A percentile compares a stretch with the other conserved stretches of the same genome.
phyloP scores from a whole-genome alignment of 2,113 vertebrate genomes.

The Cnemophilus loriae region DNA sequence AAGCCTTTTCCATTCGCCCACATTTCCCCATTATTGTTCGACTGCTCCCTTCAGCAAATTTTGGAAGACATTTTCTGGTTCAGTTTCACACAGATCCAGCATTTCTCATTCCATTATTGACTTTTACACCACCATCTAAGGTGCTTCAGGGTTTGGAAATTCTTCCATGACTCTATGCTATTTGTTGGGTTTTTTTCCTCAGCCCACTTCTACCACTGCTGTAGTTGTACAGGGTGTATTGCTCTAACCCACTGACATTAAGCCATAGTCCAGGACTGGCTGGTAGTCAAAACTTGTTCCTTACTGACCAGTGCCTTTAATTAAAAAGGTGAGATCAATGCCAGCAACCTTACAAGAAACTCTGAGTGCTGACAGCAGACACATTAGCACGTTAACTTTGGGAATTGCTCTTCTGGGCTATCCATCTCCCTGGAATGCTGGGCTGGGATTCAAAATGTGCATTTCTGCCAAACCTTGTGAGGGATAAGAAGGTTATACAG shows the following conservation, averaged over 20 bases:
- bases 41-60: constrained; percentile 27
- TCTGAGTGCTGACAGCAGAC: not conserved
- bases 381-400: not conserved
- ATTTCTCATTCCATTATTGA: not conserved
- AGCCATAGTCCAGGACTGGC: not conserved
- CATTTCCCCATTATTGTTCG: not conserved
- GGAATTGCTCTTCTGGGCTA: constrained; percentile 1
- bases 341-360: constrained; percentile 3
- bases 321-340: not conserved
- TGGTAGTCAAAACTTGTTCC: not conserved
- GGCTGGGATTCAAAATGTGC: not conserved
- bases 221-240: not conserved
- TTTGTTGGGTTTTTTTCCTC: not conserved
- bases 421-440: not conserved
- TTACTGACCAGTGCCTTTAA: not conserved
- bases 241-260: not conserved
- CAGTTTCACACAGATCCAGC: not conserved
- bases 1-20: constrained; percentile 9
- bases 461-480: constrained; percentile 13
- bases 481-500: not conserved
- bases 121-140: not conserved
- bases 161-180: not conserved
- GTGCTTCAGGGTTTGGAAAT: not conserved
- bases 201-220: not conserved
- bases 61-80: constrained; percentile 13